phyloP scores from a whole-genome alignment of 2,113 vertebrate species.

The Cyprinus carpio region DNA sequence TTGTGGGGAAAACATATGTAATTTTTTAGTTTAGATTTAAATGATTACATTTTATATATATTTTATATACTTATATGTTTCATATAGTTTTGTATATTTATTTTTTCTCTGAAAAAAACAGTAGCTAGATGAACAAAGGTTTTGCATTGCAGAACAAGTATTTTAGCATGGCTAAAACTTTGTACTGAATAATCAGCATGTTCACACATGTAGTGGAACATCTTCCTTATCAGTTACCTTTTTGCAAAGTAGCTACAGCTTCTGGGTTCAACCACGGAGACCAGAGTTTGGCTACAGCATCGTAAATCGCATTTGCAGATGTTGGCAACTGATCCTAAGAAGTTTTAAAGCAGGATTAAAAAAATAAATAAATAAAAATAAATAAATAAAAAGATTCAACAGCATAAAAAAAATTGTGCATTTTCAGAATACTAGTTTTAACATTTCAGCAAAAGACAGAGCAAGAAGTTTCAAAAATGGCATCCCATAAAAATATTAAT shows the following conservation, averaged over 20 bases:
- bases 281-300: slow-evolving; percentile 87
- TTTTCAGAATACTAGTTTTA: neutral
- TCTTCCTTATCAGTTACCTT: slow-evolving; percentile 75
- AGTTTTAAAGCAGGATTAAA: slow-evolving; percentile 44
- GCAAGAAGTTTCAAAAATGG: neutral
- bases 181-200: neutral
- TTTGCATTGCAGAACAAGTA: neutral
- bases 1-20: too few species aligned
- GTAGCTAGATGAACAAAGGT: neutral
- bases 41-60: too few species aligned
- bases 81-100: too few species aligned
- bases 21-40: too few species aligned
- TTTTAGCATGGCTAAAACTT: neutral
- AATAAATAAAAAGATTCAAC: neutral
- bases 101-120: neutral
- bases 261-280: slow-evolving; percentile 84
- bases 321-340: slow-evolving; percentile 87
- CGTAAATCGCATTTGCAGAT: slow-evolving; percentile 81
- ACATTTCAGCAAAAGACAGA: neutral
- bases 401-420: neutral
- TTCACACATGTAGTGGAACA: neutral
- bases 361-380: too few species aligned
- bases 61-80: too few species aligned
- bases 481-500: neutral
- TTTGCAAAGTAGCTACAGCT: slow-evolving; percentile 81